Conservation (phyloP, 2,113 vertebrate species). For the Gnathonemus echidnorhynchus region DNA sequence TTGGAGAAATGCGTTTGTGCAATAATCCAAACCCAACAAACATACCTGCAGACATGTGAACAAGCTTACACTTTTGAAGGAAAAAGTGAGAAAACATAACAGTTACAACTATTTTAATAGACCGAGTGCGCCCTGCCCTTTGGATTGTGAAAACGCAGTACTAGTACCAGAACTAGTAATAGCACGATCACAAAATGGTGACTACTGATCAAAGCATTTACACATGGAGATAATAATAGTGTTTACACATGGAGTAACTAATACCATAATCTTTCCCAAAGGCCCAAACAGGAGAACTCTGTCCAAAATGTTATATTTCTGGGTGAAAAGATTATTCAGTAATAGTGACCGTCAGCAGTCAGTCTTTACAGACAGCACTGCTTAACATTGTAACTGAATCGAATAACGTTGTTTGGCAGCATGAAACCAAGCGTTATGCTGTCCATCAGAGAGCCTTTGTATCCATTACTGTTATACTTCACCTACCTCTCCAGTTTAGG, state of each 20-base stretch:
- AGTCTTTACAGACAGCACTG: not conserved
- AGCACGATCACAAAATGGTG: not conserved
- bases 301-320: not conserved
- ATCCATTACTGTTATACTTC: not conserved
- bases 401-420: not conserved
- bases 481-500: not conserved
- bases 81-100: not conserved
- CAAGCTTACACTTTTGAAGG: not conserved
- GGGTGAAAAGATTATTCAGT: not conserved
- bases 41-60: not conserved
- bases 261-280: not conserved
- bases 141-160: not conserved
- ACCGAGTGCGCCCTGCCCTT: not conserved
- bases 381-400: not conserved
- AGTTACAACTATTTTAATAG: not conserved
- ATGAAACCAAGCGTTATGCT: not conserved
- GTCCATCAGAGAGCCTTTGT: slow-evolving; percentile 11
- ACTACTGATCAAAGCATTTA: not conserved
- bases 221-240: not conserved
- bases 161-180: not conserved
- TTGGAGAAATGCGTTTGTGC: not conserved
- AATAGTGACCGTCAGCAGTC: no score
- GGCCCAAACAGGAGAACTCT: not conserved
- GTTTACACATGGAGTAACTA: not conserved
- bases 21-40: not conserved